phyloP scores from a whole-genome alignment of 1,140 invertebrate species.

The Tetramorium simillimum region DNA sequence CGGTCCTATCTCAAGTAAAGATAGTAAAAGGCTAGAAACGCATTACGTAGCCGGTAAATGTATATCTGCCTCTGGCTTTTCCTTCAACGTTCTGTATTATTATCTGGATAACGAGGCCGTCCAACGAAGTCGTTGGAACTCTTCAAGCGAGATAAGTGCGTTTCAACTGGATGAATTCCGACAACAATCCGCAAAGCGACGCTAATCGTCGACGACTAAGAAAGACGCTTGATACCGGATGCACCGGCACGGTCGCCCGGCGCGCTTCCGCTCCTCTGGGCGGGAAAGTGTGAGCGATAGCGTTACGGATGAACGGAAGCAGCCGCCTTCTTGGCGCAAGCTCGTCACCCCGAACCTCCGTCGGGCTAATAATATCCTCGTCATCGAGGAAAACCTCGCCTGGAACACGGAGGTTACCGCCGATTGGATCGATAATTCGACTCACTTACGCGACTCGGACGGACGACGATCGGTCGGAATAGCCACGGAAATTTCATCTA shows the following conservation, averaged over 20 bases:
- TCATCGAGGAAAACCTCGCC: slow-evolving; percentile 36
- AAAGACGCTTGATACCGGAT: slow-evolving; percentile 41
- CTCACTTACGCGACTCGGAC: slow-evolving; percentile 3
- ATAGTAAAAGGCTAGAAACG: neutral
- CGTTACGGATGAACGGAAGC: slow-evolving; percentile 47
- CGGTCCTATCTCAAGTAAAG: neutral
- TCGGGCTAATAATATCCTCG: slow-evolving; percentile 67
- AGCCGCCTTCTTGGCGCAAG: slow-evolving; percentile 49
- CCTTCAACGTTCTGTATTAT: slow-evolving; percentile 13
- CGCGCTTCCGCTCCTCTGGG: slow-evolving; percentile 36
- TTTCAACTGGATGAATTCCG: slow-evolving; percentile 36
- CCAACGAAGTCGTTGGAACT: slow-evolving; percentile 1
- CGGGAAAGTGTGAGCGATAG: slow-evolving; percentile 35
- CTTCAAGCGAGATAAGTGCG: slow-evolving; percentile 17
- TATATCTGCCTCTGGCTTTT: neutral
- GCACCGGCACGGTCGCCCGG: slow-evolving; percentile 16
- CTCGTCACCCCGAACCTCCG: slow-evolving; percentile 54
- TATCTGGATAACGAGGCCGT: slow-evolving; percentile 25
- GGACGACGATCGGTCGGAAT: neutral
- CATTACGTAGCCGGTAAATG: neutral
- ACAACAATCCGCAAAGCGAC: slow-evolving; percentile 32
- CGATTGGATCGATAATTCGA: slow-evolving; percentile 60
- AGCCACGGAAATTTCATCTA: slow-evolving; percentile 9
- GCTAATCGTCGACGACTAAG: slow-evolving; percentile 39
- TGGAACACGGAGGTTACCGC: neutral